Evolutionary conservation across 2,888 invertebrate genomes (phyloP).

Genomic region (Heteromyza rotundicornis): DNA sequence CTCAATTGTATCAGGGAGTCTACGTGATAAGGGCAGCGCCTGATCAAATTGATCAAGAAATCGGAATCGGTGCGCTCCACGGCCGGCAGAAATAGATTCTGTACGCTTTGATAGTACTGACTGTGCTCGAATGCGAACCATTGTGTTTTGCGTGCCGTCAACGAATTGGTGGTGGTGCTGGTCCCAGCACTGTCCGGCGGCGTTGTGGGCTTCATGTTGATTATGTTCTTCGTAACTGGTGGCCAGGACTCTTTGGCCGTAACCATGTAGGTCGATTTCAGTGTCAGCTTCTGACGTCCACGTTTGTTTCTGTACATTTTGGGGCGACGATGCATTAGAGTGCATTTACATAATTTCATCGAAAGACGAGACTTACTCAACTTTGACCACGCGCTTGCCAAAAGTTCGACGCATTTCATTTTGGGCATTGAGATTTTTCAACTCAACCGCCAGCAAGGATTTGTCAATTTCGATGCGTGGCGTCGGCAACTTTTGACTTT

Average conservation of each 20-base stretch:
- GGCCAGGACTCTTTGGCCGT: slow-evolving; percentile 77
- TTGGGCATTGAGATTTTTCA: slow-evolving; percentile 77
- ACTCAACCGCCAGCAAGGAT: slow-evolving; percentile 70
- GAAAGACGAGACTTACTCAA: slow-evolving; percentile 62
- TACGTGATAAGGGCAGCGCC: slow-evolving; percentile 79
- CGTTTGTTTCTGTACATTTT: slow-evolving; percentile 66
- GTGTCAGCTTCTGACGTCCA: slow-evolving; percentile 66
- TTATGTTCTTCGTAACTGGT: slow-evolving; percentile 71
- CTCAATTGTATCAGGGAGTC: slow-evolving; percentile 81
- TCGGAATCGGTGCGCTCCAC: slow-evolving; percentile 81
- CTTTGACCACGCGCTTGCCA: slow-evolving; percentile 78
- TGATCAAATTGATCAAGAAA: slow-evolving; percentile 76
- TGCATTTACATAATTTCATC: background rate
- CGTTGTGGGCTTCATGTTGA: slow-evolving; percentile 73
- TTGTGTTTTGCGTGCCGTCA: slow-evolving; percentile 43
- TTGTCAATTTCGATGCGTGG: slow-evolving; percentile 69
- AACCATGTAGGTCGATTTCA: slow-evolving; percentile 73
- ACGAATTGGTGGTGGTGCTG: slow-evolving; percentile 30
- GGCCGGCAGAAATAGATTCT: slow-evolving; percentile 77
- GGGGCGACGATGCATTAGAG: slow-evolving; percentile 12
- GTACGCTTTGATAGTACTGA: slow-evolving; percentile 74
- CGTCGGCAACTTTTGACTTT: slow-evolving; percentile 32
- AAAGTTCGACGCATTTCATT: slow-evolving; percentile 83
- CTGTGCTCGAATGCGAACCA: slow-evolving; percentile 80
- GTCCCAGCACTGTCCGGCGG: slow-evolving; percentile 40